Evolutionary conservation across 2,888 invertebrate species (phyloP).

Genomic region (Doris montereyensis): DNA sequence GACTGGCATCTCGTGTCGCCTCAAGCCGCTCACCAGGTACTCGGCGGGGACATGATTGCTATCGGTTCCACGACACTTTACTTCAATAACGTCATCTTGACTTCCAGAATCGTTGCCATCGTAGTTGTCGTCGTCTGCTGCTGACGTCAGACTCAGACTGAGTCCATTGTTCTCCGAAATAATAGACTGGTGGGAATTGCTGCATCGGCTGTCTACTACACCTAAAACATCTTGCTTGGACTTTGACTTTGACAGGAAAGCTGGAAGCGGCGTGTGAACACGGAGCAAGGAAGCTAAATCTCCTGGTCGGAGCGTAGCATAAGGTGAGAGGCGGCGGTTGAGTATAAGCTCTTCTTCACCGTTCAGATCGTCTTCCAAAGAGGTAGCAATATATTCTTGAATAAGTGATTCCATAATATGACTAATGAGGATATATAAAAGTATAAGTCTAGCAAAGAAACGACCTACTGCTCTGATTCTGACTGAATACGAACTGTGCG

Average conservation of each 20-base stretch:
- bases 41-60: constrained; percentile 41
- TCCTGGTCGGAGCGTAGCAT: constrained; percentile 43
- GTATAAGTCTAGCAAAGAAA: no score
- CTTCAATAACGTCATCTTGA: constrained; percentile 30
- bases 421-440: no score
- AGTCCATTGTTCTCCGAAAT: no score
- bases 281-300: constrained; percentile 39
- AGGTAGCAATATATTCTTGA: constrained; percentile 26
- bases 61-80: constrained; percentile 40
- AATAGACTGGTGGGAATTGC: no score
- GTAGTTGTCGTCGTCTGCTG: constrained; percentile 28
- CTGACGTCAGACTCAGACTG: no score
- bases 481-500: no score
- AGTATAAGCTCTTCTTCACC: constrained; percentile 31
- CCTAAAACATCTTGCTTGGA: no score
- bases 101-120: no score
- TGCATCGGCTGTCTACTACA: no score
- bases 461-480: no score
- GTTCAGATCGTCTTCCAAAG: constrained; percentile 2
- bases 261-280: no score
- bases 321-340: constrained; percentile 42
- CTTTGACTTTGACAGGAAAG: no score
- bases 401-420: constrained; percentile 41
- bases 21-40: constrained; percentile 40
- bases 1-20: constrained; percentile 42